Evolutionary conservation across 1,140 invertebrate species (phyloP), one percentile per base, ranked within the genome.

Genomic region (Drosophila guanche): DNA sequence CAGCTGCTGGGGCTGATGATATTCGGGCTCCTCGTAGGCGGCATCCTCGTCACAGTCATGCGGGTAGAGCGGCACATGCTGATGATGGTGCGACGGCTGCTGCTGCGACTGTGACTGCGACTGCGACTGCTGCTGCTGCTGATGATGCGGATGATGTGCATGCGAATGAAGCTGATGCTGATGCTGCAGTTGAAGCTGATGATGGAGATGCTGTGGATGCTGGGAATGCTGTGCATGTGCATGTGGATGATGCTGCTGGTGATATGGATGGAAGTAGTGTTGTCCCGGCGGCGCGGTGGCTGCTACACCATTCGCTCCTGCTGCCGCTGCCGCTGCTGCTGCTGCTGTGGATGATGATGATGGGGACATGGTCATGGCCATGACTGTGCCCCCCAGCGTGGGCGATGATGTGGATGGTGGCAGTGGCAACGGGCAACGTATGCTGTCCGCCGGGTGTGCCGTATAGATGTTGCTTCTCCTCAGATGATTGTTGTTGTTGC

Each of bases 401-500:
- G 75, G 84, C 60, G 76, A 55, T 33, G 69, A 54, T 51, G 67
- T 14, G 4, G 75, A 43, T 54, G 77, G n/a, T 1, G 73, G 51
- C 54, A 76, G 42, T 22, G 76, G 84, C 10, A 85, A 88, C 69
- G 91, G 27, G n/a, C 90, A 90, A 5, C 90, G 72, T 70, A 91
- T 90, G 27, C 90, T 91, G 43, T 91, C 90, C 43, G 90, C 90
- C 47, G 90, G 90, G 69, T 91, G 90, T 20, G 90, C 90, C 27
- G 90, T 91, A 23, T 91, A 91, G 55, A 91, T 91, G 68, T 91
- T 91, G 73, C 90, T 91, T 20, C 90, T 65, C 60, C 90, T 73
- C 75, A 91, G 67, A 76, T 91, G 90, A 68, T 91, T 91, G 79
- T 91, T 91, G 75, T 90, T 90, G 53, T 57, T 60, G 41, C 33